Conservation (phyloP, 1,140 invertebrate genomes). For the Pomacea maculata region DNA sequence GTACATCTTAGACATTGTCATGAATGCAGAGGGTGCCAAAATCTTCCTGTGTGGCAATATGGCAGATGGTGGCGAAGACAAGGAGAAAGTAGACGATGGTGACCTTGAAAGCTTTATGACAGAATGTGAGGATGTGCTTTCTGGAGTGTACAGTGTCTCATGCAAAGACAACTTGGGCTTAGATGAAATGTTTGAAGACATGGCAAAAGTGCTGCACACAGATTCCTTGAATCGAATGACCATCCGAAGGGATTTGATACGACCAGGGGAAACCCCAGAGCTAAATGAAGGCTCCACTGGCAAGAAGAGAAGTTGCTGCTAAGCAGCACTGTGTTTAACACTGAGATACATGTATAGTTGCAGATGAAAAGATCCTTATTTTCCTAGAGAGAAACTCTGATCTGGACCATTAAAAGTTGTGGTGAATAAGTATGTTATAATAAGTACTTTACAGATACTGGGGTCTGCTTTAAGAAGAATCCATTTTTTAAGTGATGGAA, state of each 20-base stretch:
- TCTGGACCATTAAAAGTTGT: background rate
- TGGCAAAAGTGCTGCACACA: slow-evolving; percentile 71
- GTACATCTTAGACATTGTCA: slow-evolving; percentile 61
- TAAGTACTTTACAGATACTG: no score
- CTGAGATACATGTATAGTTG: no score
- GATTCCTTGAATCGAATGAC: slow-evolving; percentile 53
- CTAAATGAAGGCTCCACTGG: slow-evolving; percentile 30
- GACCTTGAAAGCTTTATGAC: slow-evolving; percentile 93
- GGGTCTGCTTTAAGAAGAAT: no score
- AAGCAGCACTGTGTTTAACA: background rate
- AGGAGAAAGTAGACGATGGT: slow-evolving; percentile 69
- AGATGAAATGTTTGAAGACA: slow-evolving; percentile 90
- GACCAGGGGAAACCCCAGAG: slow-evolving; percentile 53
- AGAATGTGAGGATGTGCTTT: slow-evolving; percentile 90
- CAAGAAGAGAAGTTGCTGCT: slow-evolving; percentile 28
- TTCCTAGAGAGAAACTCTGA: background rate
- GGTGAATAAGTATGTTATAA: background rate
- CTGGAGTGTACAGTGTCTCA: slow-evolving; percentile 87
- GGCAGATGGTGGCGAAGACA: slow-evolving; percentile 57
- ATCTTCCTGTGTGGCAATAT: slow-evolving; percentile 59
- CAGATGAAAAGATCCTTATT: no score
- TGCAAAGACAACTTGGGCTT: slow-evolving; percentile 89
- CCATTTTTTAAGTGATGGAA: no score
- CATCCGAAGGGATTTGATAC: slow-evolving; percentile 49
- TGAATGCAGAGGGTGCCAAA: slow-evolving; percentile 60